Evolutionary conservation across 2,888 invertebrate genomes (phyloP), one percentile per base, ranked within the genome.

Genomic region (Charanyca ferruginea): DNA sequence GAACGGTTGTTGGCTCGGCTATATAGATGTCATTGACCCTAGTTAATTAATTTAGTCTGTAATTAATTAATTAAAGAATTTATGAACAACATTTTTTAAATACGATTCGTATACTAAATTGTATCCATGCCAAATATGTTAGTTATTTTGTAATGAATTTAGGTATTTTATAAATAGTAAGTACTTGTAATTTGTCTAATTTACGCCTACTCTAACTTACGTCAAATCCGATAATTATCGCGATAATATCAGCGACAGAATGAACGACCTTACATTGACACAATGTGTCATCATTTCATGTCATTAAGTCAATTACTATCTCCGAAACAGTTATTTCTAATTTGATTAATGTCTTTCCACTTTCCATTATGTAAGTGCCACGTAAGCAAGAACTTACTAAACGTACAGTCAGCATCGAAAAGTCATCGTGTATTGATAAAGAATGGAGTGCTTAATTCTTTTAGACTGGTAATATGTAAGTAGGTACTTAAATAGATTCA

Each of bases 21-120:
- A 69, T 69, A 70, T 1, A n/a, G n/a, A 38, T 62, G 70, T 70
- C 68, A 49, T 44, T 69, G 68, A 16, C 44, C 70, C 28, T 22
- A 11, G 38, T 2, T 69, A 53, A 69, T 70, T 68, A 68, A 69
- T 44, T 68, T 51, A 3, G 51, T 45, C n/a, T 48, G 32, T 49
- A 42, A 61, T 61, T 53, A 23, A 69, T 58, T 58, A 32, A 25
- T 28, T 44, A 52, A 35, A 52, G 28, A 62, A 70, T 62, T 7
- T 41, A 20, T 28, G 8, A 28, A 44, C 22, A 49, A 42, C n/a
- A 2, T 38, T 66, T 41, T 18, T 49, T 22, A 1, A 20, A n/a
- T 32, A 25, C 25, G 9, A 20, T 49, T 32, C 11, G 22, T 47
- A 3, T 38, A 41, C 5, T 57, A 9, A 18, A 23, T 22, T 22